Percentiles rank a stretch among this genome's conserved stretches.
Conservation (phyloP, 2,113 vertebrate species). For the Phylloscopus trochiloides region DNA sequence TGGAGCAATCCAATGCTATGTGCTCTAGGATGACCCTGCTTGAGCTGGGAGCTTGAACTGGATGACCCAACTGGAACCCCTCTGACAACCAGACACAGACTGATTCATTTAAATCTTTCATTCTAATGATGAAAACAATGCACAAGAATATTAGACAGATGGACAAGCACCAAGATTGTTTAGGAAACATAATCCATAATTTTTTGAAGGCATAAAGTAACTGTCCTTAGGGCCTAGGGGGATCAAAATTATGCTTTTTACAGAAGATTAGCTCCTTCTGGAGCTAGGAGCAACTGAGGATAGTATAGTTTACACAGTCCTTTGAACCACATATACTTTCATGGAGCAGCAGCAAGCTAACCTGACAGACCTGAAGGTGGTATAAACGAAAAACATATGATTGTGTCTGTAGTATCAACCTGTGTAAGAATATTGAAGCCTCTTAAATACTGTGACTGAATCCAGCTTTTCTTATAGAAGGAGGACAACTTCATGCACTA, state of each 20-base stretch:
- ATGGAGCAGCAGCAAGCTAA: background rate
- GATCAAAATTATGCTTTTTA: background rate
- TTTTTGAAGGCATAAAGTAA: background rate
- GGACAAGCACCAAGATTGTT: background rate
- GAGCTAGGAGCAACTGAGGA: background rate
- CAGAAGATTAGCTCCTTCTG: background rate
- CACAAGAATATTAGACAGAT: background rate
- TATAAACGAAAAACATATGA: background rate
- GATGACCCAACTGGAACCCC: background rate
- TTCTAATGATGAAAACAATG: background rate
- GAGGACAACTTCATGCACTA: background rate
- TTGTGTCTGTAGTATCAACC: background rate
- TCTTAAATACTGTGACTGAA: background rate
- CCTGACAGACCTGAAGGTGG: background rate
- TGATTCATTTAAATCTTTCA: background rate
- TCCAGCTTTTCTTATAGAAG: background rate
- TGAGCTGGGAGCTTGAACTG: background rate
- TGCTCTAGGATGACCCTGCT: background rate
- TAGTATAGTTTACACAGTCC: background rate
- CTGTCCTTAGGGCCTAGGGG: background rate
- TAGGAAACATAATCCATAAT: background rate
- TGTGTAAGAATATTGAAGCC: background rate
- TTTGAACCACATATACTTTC: background rate
- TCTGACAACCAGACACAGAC: background rate
- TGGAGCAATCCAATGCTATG: background rate